A percentile compares a stretch with the other conserved stretches of the same genome.
These are phyloP conservation scores for Anguilla marmorata DNA, from an alignment of 2,797 vertebrate species.

Conservation along the genomic window DNA sequence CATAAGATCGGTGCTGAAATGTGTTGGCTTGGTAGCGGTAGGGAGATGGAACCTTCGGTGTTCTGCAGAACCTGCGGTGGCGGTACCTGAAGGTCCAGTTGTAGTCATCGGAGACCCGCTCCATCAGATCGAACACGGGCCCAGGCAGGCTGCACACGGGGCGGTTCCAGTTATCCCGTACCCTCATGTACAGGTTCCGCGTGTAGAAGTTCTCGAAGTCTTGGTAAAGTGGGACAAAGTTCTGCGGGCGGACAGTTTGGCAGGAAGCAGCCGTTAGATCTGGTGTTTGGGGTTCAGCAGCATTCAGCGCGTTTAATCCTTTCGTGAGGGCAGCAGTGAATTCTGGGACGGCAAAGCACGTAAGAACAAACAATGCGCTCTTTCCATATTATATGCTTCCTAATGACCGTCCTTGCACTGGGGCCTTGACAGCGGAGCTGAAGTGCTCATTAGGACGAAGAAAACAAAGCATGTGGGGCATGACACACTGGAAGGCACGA, in stretches of 20 bases:
- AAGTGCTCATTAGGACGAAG: neutral
- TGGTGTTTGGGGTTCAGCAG: neutral
- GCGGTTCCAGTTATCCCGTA: conserved; percentile 93
- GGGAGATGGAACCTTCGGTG: neutral
- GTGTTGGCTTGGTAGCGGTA: too few relatives aligned
- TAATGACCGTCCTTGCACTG: neutral
- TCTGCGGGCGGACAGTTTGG: conserved; percentile 61
- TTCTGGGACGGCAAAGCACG: neutral
- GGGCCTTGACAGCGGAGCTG: neutral
- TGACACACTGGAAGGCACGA: neutral
- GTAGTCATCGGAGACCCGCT: conserved; percentile 89
- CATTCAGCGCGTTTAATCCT: neutral
- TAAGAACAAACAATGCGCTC: neutral
- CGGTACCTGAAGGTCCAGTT: conserved; percentile 94
- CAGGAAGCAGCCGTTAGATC: conserved; percentile 7
- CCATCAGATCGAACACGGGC: conserved; percentile 84
- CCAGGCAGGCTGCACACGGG: conserved; percentile 89
- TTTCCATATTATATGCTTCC: neutral
- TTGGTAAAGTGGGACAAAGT: conserved; percentile 94
- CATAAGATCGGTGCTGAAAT: too few relatives aligned
- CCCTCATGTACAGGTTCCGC: conserved; percentile 90
- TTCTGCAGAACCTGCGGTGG: neutral
- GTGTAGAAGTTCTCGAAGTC: conserved; percentile 96
- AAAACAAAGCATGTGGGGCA: conserved; percentile 14
- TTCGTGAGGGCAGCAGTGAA: neutral